A percentile compares a stretch with the other conserved stretches of the same genome.
phyloP scores from a whole-genome alignment of 1,140 invertebrate genomes.

The Proctacanthus coquilletti region DNA sequence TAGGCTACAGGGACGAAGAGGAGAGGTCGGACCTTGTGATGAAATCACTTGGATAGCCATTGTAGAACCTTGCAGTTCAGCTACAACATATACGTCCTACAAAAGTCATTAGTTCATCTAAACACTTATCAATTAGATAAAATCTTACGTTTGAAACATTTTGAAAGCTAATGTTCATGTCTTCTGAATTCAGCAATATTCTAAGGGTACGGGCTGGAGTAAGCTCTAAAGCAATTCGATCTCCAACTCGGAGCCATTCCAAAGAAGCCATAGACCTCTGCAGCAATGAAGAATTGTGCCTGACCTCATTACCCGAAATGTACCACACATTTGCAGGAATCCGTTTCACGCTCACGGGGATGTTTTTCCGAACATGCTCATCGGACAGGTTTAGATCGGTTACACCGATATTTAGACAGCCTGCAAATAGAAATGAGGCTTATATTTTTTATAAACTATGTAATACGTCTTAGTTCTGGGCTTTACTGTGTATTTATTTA shows the following conservation, averaged over 20 bases:
- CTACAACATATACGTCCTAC: slow-evolving; percentile 54
- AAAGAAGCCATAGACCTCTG: slow-evolving; percentile 55
- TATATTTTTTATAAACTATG: neutral
- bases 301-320: slow-evolving; percentile 46
- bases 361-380: slow-evolving; percentile 24
- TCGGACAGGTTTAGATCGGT: slow-evolving; percentile 27
- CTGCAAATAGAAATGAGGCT: slow-evolving; percentile 2
- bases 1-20: slow-evolving; percentile 36
- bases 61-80: slow-evolving; percentile 56
- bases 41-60: slow-evolving; percentile 44
- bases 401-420: slow-evolving; percentile 24
- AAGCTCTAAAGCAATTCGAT: slow-evolving; percentile 49
- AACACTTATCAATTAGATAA: slow-evolving; percentile 2
- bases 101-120: slow-evolving; percentile 11
- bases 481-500: no score
- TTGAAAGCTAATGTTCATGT: slow-evolving; percentile 65
- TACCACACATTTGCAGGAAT: slow-evolving; percentile 27
- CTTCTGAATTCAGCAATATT: slow-evolving; percentile 63
- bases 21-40: slow-evolving; percentile 33
- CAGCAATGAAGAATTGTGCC: slow-evolving; percentile 38
- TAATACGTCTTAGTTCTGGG: no score
- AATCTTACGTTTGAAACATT: slow-evolving; percentile 50
- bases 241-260: slow-evolving; percentile 61
- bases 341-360: slow-evolving; percentile 20
- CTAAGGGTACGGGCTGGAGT: slow-evolving; percentile 42